Percentiles rank a stretch among this genome's conserved stretches.
These are phyloP conservation scores for Maniola hyperantus DNA, from an alignment of 2,888 invertebrate species.

Conservation along the genomic window DNA sequence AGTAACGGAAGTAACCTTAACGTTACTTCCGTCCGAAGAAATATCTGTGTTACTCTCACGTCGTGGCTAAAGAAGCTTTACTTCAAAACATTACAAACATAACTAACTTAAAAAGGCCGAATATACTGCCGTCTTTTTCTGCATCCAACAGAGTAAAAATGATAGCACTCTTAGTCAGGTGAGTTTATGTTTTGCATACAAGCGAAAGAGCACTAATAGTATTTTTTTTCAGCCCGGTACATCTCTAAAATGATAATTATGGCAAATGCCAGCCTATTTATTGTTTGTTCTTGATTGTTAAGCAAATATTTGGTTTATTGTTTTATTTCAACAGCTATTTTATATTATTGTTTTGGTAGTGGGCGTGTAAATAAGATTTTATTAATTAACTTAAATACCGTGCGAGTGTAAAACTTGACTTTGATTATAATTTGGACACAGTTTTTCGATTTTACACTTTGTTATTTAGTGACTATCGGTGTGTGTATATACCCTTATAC, in stretches of 20 bases:
- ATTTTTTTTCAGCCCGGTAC: neutral
- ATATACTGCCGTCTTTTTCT: too few species aligned
- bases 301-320: conserved; percentile 65
- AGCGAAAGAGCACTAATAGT: too few species aligned
- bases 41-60: too few species aligned
- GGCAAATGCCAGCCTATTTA: conserved; percentile 56
- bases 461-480: conserved; percentile 77
- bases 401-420: conserved; percentile 15
- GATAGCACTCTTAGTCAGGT: neutral
- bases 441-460: conserved; percentile 63
- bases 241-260: conserved; percentile 22
- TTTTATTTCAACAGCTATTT: conserved; percentile 54
- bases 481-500: conserved; percentile 65
- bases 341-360: conserved; percentile 65
- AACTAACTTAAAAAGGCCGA: too few species aligned
- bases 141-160: too few species aligned
- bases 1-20: too few species aligned
- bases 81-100: too few species aligned
- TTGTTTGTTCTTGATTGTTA: conserved; percentile 68
- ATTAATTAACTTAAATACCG: conserved; percentile 56
- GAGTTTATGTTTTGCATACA: neutral
- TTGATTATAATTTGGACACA: conserved; percentile 28
- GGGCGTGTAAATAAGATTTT: conserved; percentile 78
- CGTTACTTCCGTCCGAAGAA: too few species aligned
- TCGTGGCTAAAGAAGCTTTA: too few species aligned